Evolutionary conservation across 1,140 invertebrate species (phyloP).

Genomic region (Solen grandis): DNA sequence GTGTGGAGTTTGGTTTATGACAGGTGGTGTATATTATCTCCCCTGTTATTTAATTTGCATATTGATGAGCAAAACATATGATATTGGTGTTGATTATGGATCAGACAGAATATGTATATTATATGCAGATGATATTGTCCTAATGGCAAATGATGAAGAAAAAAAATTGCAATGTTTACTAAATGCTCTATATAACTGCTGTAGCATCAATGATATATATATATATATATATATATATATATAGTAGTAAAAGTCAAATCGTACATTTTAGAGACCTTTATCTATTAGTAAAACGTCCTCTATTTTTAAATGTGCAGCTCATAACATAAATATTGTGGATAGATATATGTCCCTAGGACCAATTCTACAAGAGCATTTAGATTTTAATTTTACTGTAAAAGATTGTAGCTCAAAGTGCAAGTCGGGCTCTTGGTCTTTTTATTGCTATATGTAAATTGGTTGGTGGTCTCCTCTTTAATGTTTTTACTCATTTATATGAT

Average conservation of each 20-base stretch:
- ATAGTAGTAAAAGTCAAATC: no score
- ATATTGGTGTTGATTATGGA: conserved; percentile 28
- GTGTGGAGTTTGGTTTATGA: no score
- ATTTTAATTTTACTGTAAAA: conserved; percentile 24
- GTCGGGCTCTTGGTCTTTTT: conserved; percentile 28
- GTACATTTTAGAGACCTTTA: no score
- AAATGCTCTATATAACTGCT: conserved; percentile 37
- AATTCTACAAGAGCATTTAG: neutral
- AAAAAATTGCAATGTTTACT: conserved; percentile 24
- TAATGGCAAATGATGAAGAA: conserved; percentile 10
- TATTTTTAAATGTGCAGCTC: conserved; percentile 13
- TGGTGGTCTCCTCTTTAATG: conserved; percentile 4
- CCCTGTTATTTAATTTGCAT: no score
- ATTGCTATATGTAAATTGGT: conserved; percentile 31
- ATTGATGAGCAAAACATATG: no score
- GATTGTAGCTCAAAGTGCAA: conserved; percentile 25
- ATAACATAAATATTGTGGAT: no score
- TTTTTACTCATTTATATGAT: no score
- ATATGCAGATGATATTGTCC: conserved; percentile 42
- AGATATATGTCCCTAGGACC: conserved; percentile 25
- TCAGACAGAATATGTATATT: conserved; percentile 22
- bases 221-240: no score
- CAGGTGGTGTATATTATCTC: no score
- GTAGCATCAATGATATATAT: neutral
- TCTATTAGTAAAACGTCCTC: neutral